These are phyloP conservation scores for Clivina fossor DNA, from an alignment of 2,888 invertebrate species.

Conservation along the genomic window DNA sequence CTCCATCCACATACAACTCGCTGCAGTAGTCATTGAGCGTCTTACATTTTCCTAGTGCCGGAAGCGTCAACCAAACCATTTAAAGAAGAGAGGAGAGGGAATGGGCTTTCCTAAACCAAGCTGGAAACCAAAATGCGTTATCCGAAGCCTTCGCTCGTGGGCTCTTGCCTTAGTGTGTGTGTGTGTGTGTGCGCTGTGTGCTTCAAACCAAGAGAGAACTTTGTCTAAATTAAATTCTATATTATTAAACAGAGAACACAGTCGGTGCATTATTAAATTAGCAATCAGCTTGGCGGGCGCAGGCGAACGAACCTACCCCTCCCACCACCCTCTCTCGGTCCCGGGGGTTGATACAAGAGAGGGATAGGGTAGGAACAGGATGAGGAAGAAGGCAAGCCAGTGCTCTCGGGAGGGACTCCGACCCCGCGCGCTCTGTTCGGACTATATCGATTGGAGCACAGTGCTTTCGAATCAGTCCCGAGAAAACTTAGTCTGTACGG, in stretches of 20 bases:
- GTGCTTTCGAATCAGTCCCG: too few species aligned
- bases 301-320: too few species aligned
- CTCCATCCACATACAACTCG: too few species aligned
- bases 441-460: slow-evolving; percentile 33
- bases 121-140: background rate
- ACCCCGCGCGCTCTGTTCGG: slow-evolving; percentile 33
- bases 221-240: slow-evolving; percentile 36
- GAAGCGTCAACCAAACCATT: too few species aligned
- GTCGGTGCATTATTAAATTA: slow-evolving; percentile 52
- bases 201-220: slow-evolving; percentile 22
- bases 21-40: too few species aligned
- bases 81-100: too few species aligned
- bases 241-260: slow-evolving; percentile 47
- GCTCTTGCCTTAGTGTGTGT: background rate
- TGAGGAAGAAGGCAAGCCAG: slow-evolving; percentile 35
- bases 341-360: slow-evolving; percentile 37
- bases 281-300: slow-evolving; percentile 48
- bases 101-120: background rate
- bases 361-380: slow-evolving; percentile 36
- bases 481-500: too few species aligned
- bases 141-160: background rate
- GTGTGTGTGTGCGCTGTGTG: background rate
- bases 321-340: too few species aligned
- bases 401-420: slow-evolving; percentile 50
- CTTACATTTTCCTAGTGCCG: too few species aligned